Evolutionary conservation across 1,140 invertebrate species (phyloP).

Genomic region (Pogonomyrmex californicus): DNA sequence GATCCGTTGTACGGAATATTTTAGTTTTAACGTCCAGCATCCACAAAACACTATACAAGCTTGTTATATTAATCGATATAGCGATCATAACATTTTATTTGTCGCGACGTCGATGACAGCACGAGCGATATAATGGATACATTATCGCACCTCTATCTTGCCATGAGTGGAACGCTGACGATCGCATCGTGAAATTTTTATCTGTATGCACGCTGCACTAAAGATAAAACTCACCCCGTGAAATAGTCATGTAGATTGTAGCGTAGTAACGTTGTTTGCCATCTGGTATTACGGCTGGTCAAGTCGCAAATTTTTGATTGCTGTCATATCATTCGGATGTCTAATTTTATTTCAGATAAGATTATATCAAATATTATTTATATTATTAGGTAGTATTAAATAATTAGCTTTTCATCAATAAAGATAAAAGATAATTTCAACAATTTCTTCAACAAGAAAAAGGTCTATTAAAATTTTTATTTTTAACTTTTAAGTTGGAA

Average conservation of each 20-base stretch:
- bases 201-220: slow-evolving; percentile 33
- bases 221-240: slow-evolving; percentile 36
- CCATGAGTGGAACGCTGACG: slow-evolving; percentile 14
- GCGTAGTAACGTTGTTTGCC: slow-evolving; percentile 45
- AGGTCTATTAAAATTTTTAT: background rate
- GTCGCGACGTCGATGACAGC: slow-evolving; percentile 28
- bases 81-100: slow-evolving; percentile 32
- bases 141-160: slow-evolving; percentile 44
- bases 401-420: background rate
- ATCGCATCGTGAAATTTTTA: slow-evolving; percentile 49
- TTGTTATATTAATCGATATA: slow-evolving; percentile 44
- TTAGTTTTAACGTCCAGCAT: slow-evolving; percentile 23
- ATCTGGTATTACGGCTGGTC: slow-evolving; percentile 51
- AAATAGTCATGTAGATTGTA: slow-evolving; percentile 41
- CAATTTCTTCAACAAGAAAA: background rate
- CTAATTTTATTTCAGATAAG: background rate
- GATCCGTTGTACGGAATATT: background rate
- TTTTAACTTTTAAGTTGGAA: background rate
- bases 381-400: background rate
- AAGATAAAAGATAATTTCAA: background rate
- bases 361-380: background rate
- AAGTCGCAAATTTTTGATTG: slow-evolving; percentile 38
- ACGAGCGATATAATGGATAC: slow-evolving; percentile 24
- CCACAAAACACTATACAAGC: background rate
- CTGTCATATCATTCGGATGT: background rate